A percentile compares a stretch with the other conserved stretches of the same genome.
phyloP scores from a whole-genome alignment of 2,888 invertebrate genomes.

The Mythimna albipuncta region DNA sequence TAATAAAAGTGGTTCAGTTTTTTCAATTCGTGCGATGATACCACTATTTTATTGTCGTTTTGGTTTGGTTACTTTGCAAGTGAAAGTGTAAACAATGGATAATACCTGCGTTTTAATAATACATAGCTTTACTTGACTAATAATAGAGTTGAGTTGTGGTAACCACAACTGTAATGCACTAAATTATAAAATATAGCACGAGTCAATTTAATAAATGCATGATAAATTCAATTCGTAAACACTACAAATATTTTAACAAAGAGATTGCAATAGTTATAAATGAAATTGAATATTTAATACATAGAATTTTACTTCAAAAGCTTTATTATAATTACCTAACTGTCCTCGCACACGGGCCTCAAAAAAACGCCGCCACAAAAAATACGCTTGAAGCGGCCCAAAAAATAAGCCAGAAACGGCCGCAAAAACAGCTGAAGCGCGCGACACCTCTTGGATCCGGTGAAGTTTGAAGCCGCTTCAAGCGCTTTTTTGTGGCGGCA shows the following conservation, averaged over 20 bases:
- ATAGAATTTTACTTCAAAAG: background rate
- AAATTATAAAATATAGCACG: background rate
- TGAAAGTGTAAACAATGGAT: background rate
- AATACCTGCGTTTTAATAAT: background rate
- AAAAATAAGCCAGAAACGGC: no score
- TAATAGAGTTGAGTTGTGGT: no score
- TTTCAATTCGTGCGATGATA: no score
- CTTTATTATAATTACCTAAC: background rate
- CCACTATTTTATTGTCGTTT: background rate
- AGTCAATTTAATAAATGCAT: background rate
- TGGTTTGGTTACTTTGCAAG: background rate
- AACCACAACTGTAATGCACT: background rate
- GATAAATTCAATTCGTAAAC: background rate
- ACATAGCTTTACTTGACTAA: background rate
- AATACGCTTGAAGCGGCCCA: no score
- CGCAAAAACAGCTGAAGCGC: no score
- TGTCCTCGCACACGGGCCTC: no score
- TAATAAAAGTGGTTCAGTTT: no score
- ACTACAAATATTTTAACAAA: conserved; percentile 6
- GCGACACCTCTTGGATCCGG: no score
- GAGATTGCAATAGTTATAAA: background rate
- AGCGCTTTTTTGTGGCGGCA: no score
- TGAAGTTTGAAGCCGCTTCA: no score
- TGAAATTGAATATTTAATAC: background rate
- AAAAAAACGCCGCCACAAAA: no score